phyloP scores from a whole-genome alignment of 2,888 invertebrate genomes.

The Lycia hirtaria region DNA sequence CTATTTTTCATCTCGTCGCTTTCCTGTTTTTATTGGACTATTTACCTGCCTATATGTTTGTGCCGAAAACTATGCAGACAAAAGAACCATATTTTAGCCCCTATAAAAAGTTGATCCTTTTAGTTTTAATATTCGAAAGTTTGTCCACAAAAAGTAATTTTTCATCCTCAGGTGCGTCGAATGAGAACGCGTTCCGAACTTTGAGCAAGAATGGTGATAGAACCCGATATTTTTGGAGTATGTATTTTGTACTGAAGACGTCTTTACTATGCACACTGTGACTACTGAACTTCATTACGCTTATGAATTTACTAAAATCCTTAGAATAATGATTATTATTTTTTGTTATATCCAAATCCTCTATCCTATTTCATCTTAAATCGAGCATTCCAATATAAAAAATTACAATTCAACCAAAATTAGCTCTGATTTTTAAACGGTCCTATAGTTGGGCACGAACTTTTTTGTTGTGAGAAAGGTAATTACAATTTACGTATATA shows the following conservation, averaged over 20 bases:
- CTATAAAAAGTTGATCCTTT: not conserved
- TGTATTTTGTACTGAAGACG: constrained; percentile 67
- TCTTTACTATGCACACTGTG: constrained; percentile 69
- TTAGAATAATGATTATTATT: constrained; percentile 36
- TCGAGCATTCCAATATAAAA: too few relatives aligned
- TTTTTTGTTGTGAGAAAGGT: too few relatives aligned
- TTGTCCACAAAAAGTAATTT: constrained; percentile 12
- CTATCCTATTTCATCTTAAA: constrained; percentile 2
- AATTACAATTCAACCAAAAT: too few relatives aligned
- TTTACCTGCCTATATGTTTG: not conserved
- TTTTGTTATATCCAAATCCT: constrained; percentile 13
- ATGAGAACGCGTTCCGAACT: constrained; percentile 73
- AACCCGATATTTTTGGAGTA: constrained; percentile 77
- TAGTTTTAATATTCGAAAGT: constrained; percentile 3
- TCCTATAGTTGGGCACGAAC: too few relatives aligned
- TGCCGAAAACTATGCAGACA: not conserved
- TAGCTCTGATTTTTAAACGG: too few relatives aligned
- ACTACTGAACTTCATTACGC: constrained; percentile 72
- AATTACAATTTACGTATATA: too few relatives aligned
- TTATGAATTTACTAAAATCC: constrained; percentile 72
- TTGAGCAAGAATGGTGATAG: constrained; percentile 50
- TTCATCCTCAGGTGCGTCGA: constrained; percentile 66
- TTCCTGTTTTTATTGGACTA: constrained; percentile 9
- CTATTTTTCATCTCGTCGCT: constrained; percentile 5
- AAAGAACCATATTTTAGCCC: not conserved